Percentiles rank a stretch among this genome's conserved stretches.
These are phyloP conservation scores for Heliornis fulica DNA, from an alignment of 2,113 vertebrate species.

Conservation along the genomic window DNA sequence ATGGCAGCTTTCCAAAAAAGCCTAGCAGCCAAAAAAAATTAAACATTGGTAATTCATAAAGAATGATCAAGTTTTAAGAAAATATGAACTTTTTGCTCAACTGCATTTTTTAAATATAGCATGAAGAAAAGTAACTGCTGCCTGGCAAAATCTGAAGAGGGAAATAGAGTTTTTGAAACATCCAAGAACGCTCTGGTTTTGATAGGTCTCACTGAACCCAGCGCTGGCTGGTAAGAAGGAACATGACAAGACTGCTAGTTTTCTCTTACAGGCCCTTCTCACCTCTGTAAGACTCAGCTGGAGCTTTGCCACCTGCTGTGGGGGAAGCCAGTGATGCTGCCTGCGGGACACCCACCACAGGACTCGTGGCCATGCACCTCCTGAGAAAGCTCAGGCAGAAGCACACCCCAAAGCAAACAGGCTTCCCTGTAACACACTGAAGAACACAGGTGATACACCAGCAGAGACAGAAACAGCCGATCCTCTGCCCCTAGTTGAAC, in stretches of 20 bases:
- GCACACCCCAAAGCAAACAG: background rate
- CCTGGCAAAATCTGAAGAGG: background rate
- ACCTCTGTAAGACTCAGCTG: background rate
- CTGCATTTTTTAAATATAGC: slow-evolving; percentile 10
- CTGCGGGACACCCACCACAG: accelerated
- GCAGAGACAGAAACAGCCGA: background rate
- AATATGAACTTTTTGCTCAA: slow-evolving; percentile 28
- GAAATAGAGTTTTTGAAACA: background rate
- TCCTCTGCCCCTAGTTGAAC: background rate
- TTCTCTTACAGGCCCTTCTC: background rate
- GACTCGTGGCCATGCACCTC: background rate
- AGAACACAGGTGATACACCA: too few relatives aligned
- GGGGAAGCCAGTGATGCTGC: background rate
- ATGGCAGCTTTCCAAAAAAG: slow-evolving; percentile 41
- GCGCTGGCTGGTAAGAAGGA: background rate
- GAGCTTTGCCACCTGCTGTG: background rate
- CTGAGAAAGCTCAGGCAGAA: background rate
- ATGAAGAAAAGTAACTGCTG: background rate
- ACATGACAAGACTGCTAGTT: background rate
- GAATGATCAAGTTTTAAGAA: slow-evolving; percentile 1
- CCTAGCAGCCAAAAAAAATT: slow-evolving; percentile 17
- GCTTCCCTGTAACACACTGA: background rate
- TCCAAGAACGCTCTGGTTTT: background rate
- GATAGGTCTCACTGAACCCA: background rate
- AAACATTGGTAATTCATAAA: slow-evolving; percentile 36